Evolutionary conservation across 1,140 invertebrate species (phyloP).

Genomic region (Colletes latitarsis): DNA sequence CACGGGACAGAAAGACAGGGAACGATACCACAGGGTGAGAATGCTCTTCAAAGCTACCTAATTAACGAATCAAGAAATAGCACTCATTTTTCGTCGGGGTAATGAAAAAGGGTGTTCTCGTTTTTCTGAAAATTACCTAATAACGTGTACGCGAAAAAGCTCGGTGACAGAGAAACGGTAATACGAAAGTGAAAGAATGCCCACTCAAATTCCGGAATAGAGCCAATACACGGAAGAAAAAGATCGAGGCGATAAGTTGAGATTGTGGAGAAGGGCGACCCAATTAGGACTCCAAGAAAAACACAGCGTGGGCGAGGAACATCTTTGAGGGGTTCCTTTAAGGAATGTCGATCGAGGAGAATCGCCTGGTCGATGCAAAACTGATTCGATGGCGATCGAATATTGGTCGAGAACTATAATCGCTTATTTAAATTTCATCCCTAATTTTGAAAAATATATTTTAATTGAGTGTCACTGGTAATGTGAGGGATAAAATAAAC

Average conservation of each 20-base stretch:
- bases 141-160: not conserved
- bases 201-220: conserved; percentile 16
- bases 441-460: not conserved
- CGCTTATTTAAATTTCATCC: not conserved
- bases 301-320: conserved; percentile 44
- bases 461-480: no score
- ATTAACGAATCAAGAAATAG: no score
- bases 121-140: conserved; percentile 6
- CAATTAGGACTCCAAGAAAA: conserved; percentile 61
- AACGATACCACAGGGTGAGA: no score
- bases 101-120: not conserved
- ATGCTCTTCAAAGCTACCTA: no score
- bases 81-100: no score
- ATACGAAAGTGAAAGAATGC: not conserved
- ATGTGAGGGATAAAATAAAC: no score
- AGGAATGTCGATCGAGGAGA: conserved; percentile 50
- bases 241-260: not conserved
- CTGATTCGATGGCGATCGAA: not conserved
- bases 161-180: not conserved
- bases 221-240: not conserved
- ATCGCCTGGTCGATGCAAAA: conserved; percentile 10
- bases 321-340: conserved; percentile 63
- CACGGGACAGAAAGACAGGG: no score
- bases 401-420: not conserved
- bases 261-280: conserved; percentile 43